phyloP scores from a whole-genome alignment of 2,797 vertebrate genomes.

The Pelodytes ibericus region DNA sequence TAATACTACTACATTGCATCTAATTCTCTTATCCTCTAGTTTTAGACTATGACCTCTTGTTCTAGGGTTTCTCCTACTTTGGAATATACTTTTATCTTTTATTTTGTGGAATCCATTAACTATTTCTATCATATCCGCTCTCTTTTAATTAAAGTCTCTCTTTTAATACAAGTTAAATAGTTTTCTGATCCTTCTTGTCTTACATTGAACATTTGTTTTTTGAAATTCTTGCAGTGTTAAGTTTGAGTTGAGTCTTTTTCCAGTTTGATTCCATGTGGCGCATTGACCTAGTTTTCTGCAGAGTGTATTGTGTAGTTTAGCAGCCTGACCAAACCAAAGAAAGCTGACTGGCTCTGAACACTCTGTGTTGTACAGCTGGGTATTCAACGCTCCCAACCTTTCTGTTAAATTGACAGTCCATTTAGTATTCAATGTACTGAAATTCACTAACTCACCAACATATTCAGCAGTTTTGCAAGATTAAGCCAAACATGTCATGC shows the following conservation, averaged over 20 bases:
- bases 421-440: constrained; percentile 32
- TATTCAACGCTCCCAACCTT: constrained; percentile 14
- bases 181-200: too few relatives aligned
- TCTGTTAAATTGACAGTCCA: not conserved
- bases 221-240: not conserved
- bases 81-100: too few relatives aligned
- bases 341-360: constrained; percentile 8
- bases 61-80: too few relatives aligned
- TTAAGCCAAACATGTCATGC: constrained; percentile 3
- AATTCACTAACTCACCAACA: constrained; percentile 32
- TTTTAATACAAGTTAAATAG: too few relatives aligned
- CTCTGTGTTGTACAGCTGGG: constrained; percentile 15
- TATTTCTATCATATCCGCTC: too few relatives aligned
- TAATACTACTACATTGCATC: too few relatives aligned
- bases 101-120: too few relatives aligned
- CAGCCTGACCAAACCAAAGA: not conserved
- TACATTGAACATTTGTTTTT: too few relatives aligned
- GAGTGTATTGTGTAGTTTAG: not conserved
- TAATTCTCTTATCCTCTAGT: too few relatives aligned
- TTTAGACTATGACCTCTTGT: too few relatives aligned
- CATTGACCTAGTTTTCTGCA: constrained; percentile 1
- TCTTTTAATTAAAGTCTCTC: too few relatives aligned
- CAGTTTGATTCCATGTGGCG: not conserved
- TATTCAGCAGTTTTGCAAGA: constrained; percentile 30
- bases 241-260: not conserved